Percentiles rank a stretch among this genome's conserved stretches.
phyloP scores from a whole-genome alignment of 1,140 invertebrate genomes.

The Pachyrhynchus sulphureomaculatus region DNA sequence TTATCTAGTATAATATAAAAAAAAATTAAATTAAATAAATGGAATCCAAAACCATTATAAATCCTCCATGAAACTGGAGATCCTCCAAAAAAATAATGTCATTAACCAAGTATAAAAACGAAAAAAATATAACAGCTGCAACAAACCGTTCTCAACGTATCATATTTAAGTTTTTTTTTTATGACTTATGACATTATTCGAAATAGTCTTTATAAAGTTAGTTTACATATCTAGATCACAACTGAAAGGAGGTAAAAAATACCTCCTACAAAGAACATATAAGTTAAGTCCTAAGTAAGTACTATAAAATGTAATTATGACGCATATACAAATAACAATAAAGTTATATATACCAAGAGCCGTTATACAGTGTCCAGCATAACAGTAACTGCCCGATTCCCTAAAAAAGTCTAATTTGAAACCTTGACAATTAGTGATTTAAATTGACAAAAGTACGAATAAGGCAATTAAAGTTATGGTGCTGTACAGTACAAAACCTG shows the following conservation, averaged over 20 bases:
- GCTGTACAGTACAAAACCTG: too few relatives aligned
- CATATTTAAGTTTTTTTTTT: constrained; percentile 39
- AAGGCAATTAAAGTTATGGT: too few relatives aligned
- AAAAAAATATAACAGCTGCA: constrained; percentile 41
- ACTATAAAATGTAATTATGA: too few relatives aligned
- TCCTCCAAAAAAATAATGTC: constrained; percentile 20
- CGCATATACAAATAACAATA: too few relatives aligned
- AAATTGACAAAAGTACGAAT: too few relatives aligned
- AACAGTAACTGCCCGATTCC: too few relatives aligned
- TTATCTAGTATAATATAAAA: neutral
- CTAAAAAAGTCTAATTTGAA: too few relatives aligned
- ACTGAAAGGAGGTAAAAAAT: constrained; percentile 19
- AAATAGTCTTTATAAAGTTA: constrained; percentile 26
- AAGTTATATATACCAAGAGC: too few relatives aligned
- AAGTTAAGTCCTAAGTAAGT: too few relatives aligned
- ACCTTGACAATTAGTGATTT: too few relatives aligned
- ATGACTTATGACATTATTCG: constrained; percentile 30
- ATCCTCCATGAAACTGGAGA: constrained; percentile 2
- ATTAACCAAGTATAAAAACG: constrained; percentile 24
- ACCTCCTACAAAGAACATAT: constrained; percentile 31
- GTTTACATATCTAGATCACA: constrained; percentile 41
- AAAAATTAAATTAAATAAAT: neutral
- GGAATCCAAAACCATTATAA: constrained; percentile 2
- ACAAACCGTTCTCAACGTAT: constrained; percentile 44
- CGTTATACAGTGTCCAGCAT: too few relatives aligned